These are phyloP conservation scores for Vimba vimba DNA, from an alignment of 2,113 vertebrate genomes.

Conservation along the genomic window DNA sequence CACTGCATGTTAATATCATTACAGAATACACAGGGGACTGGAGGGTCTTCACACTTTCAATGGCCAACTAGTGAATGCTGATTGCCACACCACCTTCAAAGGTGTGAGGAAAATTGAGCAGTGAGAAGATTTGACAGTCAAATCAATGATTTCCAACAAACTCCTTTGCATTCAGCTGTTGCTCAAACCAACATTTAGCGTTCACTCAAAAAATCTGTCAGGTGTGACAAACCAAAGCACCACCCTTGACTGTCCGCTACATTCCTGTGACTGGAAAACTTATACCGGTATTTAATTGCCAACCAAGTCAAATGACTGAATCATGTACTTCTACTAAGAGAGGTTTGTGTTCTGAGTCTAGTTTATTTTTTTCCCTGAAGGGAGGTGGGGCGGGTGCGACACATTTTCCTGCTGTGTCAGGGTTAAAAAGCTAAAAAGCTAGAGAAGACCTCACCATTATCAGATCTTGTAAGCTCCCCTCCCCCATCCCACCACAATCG, in stretches of 20 bases:
- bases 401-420: slow-evolving; percentile 59
- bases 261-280: neutral
- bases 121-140: slow-evolving; percentile 10
- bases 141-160: neutral
- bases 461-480: slow-evolving; percentile 47
- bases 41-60: neutral
- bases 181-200: slow-evolving; percentile 1
- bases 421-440: slow-evolving; percentile 61
- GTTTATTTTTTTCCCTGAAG: slow-evolving; percentile 3
- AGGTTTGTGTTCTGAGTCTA: neutral
- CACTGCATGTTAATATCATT: slow-evolving; percentile 41
- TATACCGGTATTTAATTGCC: neutral
- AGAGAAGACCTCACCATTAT: slow-evolving; percentile 55
- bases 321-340: neutral
- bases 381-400: slow-evolving; percentile 3
- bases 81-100: neutral
- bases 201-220: neutral
- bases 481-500: slow-evolving; percentile 49
- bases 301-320: neutral
- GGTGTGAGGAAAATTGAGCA: slow-evolving; percentile 15
- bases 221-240: neutral
- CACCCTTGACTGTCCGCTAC: too few relatives aligned
- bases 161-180: slow-evolving; percentile 8
- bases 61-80: neutral
- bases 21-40: slow-evolving; percentile 28